Base-by-base conservation (phyloP, 2,113 vertebrate species). In the Corythornis vintsioides region DNA sequence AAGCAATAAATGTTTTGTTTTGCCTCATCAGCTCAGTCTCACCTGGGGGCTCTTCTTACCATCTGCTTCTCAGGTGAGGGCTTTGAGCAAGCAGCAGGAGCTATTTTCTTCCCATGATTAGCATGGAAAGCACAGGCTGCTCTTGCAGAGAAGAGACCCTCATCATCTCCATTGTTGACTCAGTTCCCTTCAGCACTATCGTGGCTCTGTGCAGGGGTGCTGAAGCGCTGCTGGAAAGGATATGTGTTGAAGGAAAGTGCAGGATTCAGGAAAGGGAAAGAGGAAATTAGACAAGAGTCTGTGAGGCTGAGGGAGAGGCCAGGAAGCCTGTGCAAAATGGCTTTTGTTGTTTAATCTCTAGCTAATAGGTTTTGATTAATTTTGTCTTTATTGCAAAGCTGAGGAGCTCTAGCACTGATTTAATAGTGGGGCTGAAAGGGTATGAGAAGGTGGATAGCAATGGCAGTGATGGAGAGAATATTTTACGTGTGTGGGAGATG, bases 261-360 rank as follows among this genome's bases (percentile, higher is more conserved):
- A 84, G 35, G 38, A 38, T 88, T 73, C 50, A 33, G 33, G 52
- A 82, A 65, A 83, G 45, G 55, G 26, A 89, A 80, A 73, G 42
- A 74, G 89, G 87, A 96, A 92, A 94, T 91, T 24, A 89, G n/a
- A n/a, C n/a, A 91, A 69, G 19, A 69, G 11, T 69, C 76, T 47
- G 28, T 79, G 72, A 83, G 52, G 43, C 28, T 85, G 86, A 89
- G 43, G 38, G 16, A 67, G 52, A 93, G 47, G 66, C 28, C 25
- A 67, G 24, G 70, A 86, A 53, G 50, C 63, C 64, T 80, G 14
- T 57, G 43, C 24, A 73, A 57, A 57, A 83, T 43, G 22, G 8
- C 9, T 52, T 92, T 28, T 83, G 17, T 55, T 84, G 33, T 82
- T 95, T 69, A 59, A 63, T 86, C 42, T 38, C 33, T 55, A 45